Evolutionary conservation across 2,113 vertebrate species (phyloP).

Genomic region (Silurus meridionalis): DNA sequence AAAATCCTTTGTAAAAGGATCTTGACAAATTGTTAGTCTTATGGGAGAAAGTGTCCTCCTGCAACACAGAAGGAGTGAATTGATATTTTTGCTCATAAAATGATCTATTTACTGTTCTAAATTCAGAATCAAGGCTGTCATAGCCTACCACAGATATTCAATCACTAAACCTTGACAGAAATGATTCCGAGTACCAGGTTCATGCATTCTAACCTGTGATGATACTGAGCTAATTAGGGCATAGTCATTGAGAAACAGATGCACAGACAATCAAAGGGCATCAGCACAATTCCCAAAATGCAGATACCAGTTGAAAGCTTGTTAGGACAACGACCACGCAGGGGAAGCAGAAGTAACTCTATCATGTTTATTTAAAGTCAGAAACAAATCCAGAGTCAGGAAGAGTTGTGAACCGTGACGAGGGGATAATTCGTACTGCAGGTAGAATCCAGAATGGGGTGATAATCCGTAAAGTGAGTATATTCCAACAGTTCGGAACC

Average conservation of each 20-base stretch:
- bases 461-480: no score
- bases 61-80: slow-evolving; percentile 39
- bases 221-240: background rate
- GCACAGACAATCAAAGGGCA: background rate
- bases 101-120: slow-evolving; percentile 56
- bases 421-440: no score
- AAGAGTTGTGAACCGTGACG: no score
- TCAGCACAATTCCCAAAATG: background rate
- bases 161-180: slow-evolving; percentile 17
- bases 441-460: no score
- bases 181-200: background rate
- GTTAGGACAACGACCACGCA: no score
- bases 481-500: no score
- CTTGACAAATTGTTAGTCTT: slow-evolving; percentile 52
- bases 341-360: no score
- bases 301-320: background rate
- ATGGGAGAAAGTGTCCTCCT: slow-evolving; percentile 41
- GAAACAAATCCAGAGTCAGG: no score
- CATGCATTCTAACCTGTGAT: background rate
- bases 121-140: slow-evolving; percentile 37
- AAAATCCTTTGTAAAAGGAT: slow-evolving; percentile 44
- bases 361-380: no score
- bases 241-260: background rate
- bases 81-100: slow-evolving; percentile 59
- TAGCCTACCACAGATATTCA: slow-evolving; percentile 20